phyloP scores from a whole-genome alignment of 2,888 invertebrate species.

The Synergus japonicus region DNA sequence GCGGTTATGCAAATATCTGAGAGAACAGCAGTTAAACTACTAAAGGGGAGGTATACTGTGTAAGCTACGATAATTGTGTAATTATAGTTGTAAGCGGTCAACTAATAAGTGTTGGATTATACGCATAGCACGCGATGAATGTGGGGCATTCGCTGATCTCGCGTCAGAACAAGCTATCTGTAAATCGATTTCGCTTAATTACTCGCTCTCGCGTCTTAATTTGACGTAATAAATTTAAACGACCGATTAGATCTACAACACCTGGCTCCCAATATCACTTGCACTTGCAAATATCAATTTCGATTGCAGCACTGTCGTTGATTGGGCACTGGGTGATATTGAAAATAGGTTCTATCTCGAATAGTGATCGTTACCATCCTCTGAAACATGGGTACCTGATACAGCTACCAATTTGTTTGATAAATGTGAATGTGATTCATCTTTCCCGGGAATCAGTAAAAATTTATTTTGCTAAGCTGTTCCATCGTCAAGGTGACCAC shows the following conservation, averaged over 20 bases:
- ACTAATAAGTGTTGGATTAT: constrained; percentile 33
- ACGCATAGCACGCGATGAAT: constrained; percentile 27
- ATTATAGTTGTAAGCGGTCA: constrained; percentile 24
- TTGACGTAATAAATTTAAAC: constrained; percentile 36
- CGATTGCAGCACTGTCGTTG: neutral
- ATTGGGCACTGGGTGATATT: neutral
- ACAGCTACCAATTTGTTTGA: neutral
- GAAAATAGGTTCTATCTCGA: neutral
- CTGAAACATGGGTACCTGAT: neutral
- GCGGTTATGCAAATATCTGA: constrained; percentile 28
- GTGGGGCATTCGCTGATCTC: constrained; percentile 18
- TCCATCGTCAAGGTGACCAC: no score
- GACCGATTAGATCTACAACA: constrained; percentile 25
- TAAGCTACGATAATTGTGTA: constrained; percentile 20
- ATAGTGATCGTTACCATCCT: neutral
- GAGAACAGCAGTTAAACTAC: constrained; percentile 5
- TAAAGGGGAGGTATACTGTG: constrained; percentile 12
- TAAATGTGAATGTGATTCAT: neutral
- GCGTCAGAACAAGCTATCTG: constrained; percentile 23
- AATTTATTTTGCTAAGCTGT: neutral
- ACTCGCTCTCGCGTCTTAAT: constrained; percentile 26
- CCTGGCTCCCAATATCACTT: constrained; percentile 6
- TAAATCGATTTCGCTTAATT: constrained; percentile 35
- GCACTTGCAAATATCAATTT: neutral
- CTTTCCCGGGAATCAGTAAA: neutral